A percentile compares a stretch with the other conserved stretches of the same genome.
Conservation (phyloP, 2,113 vertebrate species). For the Cynocephalus volans region DNA sequence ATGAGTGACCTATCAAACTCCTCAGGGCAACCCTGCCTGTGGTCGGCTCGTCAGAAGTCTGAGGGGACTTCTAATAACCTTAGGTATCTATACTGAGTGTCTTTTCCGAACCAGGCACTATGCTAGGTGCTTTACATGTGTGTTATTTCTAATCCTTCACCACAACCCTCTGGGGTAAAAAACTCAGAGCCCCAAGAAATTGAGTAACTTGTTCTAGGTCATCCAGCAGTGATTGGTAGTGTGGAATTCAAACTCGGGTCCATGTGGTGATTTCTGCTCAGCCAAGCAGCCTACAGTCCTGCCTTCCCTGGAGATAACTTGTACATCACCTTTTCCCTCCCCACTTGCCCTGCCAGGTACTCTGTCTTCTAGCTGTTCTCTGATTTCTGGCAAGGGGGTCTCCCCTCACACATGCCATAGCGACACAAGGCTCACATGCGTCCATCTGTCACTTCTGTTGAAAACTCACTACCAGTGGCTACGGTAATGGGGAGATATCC, state of each 20-base stretch:
- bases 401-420: too few relatives aligned
- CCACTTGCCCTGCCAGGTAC: not conserved
- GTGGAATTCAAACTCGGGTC: not conserved
- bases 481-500: not conserved
- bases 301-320: not conserved
- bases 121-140: not conserved
- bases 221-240: not conserved
- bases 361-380: not conserved
- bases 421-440: not conserved
- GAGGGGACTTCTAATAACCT: too few relatives aligned
- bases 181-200: too few relatives aligned
- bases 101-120: not conserved
- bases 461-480: not conserved
- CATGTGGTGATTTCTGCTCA: not conserved
- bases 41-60: not conserved
- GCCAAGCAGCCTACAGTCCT: not conserved
- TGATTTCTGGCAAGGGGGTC: too few relatives aligned
- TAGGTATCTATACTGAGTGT: accelerated
- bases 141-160: not conserved
- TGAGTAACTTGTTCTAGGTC: not conserved
- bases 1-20: not conserved
- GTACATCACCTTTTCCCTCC: not conserved
- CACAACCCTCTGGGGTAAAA: too few relatives aligned
- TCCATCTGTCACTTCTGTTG: not conserved
- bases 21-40: not conserved